These are phyloP conservation scores for Teleopsis dalmanni DNA, from an alignment of 1,140 invertebrate genomes.

Conservation along the genomic window DNA sequence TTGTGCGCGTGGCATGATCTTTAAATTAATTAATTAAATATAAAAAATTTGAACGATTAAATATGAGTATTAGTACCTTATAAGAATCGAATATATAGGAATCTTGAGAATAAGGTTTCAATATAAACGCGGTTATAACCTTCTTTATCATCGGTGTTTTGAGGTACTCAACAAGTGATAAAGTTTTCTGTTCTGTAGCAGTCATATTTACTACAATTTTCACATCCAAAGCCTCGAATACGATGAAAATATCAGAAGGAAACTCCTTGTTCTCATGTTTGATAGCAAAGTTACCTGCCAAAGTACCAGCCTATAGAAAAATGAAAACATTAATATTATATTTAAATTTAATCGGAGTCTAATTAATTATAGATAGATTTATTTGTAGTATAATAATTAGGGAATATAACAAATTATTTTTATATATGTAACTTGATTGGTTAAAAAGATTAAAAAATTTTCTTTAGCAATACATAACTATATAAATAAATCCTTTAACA, in stretches of 20 bases:
- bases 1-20: conserved; percentile 63
- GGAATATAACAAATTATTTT: no score
- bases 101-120: conserved; percentile 21
- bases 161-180: conserved; percentile 23
- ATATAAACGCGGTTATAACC: conserved; percentile 27
- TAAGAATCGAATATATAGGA: conserved; percentile 34
- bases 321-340: background rate
- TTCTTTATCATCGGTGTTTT: conserved; percentile 19
- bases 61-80: conserved; percentile 48
- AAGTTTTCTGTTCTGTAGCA: conserved; percentile 11
- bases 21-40: background rate
- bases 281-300: conserved; percentile 73
- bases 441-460: no score
- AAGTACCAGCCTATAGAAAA: conserved; percentile 50
- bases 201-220: conserved; percentile 32
- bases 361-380: no score
- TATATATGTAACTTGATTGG: no score
- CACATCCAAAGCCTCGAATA: conserved; percentile 61
- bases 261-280: conserved; percentile 64
- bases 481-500: no score
- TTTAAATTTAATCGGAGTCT: no score
- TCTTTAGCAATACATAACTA: no score
- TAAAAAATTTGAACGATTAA: background rate
- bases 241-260: conserved; percentile 68
- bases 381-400: no score